A percentile compares a stretch with the other conserved stretches of the same genome.
phyloP scores from a whole-genome alignment of 2,797 vertebrate species.

The Lepilemur septentrionalis region DNA sequence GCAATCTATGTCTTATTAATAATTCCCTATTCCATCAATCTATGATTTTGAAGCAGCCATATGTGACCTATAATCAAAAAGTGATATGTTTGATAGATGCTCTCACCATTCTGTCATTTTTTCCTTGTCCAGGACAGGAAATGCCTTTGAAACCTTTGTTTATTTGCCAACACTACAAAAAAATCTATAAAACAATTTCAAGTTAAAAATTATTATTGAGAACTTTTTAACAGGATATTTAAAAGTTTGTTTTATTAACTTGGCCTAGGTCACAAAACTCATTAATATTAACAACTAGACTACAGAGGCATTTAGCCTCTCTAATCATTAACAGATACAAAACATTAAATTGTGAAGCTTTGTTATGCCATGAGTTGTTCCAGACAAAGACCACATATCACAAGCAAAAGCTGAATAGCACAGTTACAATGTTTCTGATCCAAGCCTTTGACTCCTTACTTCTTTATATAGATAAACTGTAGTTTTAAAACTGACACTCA shows the following conservation, averaged over 20 bases:
- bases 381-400: constrained; percentile 26
- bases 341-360: constrained; percentile 46
- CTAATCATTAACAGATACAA: constrained; percentile 59
- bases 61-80: constrained; percentile 52
- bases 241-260: constrained; percentile 64
- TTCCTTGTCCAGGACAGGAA: neutral
- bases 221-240: constrained; percentile 62
- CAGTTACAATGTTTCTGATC: constrained; percentile 2
- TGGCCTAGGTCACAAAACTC: constrained; percentile 49
- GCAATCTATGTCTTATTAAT: neutral
- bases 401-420: neutral
- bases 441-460: constrained; percentile 26
- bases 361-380: constrained; percentile 43
- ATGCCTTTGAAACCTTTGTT: constrained; percentile 43
- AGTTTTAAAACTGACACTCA: constrained; percentile 8
- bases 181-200: constrained; percentile 37
- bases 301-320: constrained; percentile 20
- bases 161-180: constrained; percentile 30
- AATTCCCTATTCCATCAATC: constrained; percentile 37
- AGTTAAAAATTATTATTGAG: constrained; percentile 50
- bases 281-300: constrained; percentile 64
- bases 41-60: neutral
- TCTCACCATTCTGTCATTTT: constrained; percentile 7
- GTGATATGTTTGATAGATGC: neutral
- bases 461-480: neutral